These are phyloP conservation scores for Drosophila miranda DNA, from an alignment of 1,140 invertebrate genomes.

Conservation along the genomic window DNA sequence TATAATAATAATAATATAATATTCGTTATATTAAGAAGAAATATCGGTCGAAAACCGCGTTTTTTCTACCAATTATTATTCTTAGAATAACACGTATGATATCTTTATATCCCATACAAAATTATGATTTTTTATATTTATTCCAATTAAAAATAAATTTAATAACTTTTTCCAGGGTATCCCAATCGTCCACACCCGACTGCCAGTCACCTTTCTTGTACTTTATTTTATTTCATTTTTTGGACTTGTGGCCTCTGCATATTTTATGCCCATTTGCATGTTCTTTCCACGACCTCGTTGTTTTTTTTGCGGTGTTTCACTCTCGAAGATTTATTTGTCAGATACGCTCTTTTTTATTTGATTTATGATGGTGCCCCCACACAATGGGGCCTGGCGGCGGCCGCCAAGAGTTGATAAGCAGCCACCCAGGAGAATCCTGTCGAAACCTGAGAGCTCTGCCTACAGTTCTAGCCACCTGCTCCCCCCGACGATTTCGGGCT, in stretches of 20 bases:
- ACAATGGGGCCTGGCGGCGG: neutral
- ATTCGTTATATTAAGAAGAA: no score
- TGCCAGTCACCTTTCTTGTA: no score
- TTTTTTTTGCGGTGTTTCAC: constrained; percentile 14
- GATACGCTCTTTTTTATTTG: constrained; percentile 58
- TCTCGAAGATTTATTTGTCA: constrained; percentile 60
- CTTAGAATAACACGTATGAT: no score
- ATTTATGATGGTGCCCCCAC: constrained; percentile 55
- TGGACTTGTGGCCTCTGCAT: constrained; percentile 34
- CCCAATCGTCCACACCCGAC: no score
- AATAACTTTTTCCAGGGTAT: no score
- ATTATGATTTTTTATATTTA: no score
- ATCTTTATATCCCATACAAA: no score
- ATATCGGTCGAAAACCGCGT: no score
- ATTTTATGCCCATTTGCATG: constrained; percentile 61
- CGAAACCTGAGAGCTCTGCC: constrained; percentile 13
- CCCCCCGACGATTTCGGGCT: neutral
- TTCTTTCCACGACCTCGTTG: constrained; percentile 9
- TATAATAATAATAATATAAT: no score
- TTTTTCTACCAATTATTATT: no score
- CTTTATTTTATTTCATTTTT: constrained; percentile 17
- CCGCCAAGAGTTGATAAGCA: constrained; percentile 20
- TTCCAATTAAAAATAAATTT: no score
- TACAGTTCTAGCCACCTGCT: constrained; percentile 3
- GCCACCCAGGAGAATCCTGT: constrained; percentile 41